Percentiles rank a stretch among this genome's conserved stretches.
These are phyloP conservation scores for Enteromius afrohamiltoni DNA, from an alignment of 2,797 vertebrate genomes.

Conservation along the genomic window DNA sequence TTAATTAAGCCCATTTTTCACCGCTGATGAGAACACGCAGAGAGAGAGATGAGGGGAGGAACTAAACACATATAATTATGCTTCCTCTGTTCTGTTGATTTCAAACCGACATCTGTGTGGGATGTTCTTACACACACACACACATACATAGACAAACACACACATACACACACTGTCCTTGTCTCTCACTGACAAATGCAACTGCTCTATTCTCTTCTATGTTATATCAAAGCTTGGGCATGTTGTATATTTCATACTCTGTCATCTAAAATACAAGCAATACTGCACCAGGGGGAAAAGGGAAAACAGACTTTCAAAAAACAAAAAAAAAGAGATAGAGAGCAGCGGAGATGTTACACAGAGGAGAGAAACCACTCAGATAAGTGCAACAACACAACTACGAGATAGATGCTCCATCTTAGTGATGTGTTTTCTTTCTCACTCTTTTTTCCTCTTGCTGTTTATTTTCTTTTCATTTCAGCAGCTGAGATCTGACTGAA, in stretches of 20 bases:
- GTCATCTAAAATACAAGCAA: constrained; percentile 55
- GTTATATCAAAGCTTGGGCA: constrained; percentile 49
- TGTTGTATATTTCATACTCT: constrained; percentile 55
- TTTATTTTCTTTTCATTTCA: constrained; percentile 59
- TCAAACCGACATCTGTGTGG: constrained; percentile 54
- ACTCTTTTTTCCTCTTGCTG: constrained; percentile 24
- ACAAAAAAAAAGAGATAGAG: not conserved
- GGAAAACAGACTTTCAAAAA: constrained; percentile 13
- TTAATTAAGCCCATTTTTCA: constrained; percentile 78
- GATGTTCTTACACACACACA: constrained; percentile 23
- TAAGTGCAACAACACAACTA: constrained; percentile 52
- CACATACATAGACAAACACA: constrained; percentile 21
- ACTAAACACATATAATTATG: constrained; percentile 46
- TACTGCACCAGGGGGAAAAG: constrained; percentile 24
- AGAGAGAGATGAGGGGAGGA: constrained; percentile 33
- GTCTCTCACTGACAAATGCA: constrained; percentile 43
- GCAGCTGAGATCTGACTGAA: constrained; percentile 60
- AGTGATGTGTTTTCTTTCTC: constrained; percentile 37
- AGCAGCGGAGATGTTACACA: not conserved
- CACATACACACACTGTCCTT: constrained; percentile 17
- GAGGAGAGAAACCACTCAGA: constrained; percentile 42
- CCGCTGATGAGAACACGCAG: constrained; percentile 59
- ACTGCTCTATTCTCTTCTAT: constrained; percentile 40
- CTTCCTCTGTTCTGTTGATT: constrained; percentile 51
- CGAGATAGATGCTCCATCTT: constrained; percentile 47